Evolutionary conservation across 92 coral and sea anemone genomes (phyloP).

Genomic region (Umimayanthus kanabou): DNA sequence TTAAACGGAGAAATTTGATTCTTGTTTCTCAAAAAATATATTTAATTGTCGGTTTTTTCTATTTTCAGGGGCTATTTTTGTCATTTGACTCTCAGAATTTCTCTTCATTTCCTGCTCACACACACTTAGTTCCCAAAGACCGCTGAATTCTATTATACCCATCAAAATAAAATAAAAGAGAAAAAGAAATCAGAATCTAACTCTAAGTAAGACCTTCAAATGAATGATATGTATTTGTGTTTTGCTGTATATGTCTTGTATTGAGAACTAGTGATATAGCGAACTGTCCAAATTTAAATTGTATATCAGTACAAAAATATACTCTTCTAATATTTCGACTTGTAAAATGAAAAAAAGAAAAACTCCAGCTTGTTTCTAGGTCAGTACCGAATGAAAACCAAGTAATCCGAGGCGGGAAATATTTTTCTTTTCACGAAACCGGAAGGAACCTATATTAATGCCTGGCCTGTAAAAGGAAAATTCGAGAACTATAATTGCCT

Average conservation of each 20-base stretch:
- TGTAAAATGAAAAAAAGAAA: too few relatives aligned
- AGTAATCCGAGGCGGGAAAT: neutral
- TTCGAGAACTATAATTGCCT: neutral
- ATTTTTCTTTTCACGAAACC: neutral
- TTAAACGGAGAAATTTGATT: neutral
- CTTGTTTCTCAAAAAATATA: neutral
- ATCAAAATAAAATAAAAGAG: neutral
- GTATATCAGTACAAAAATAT: too few relatives aligned
- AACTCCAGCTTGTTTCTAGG: neutral
- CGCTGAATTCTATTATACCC: neutral
- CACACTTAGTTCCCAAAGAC: neutral
- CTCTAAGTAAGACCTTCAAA: neutral
- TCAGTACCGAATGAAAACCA: neutral
- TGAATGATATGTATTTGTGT: neutral
- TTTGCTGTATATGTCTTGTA: neutral
- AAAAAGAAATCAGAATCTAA: neutral
- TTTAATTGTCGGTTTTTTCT: neutral
- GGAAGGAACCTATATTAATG: neutral
- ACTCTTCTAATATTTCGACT: too few relatives aligned
- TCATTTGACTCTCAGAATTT: neutral
- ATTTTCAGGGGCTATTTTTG: neutral
- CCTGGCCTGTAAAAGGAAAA: too few relatives aligned
- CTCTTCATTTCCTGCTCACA: neutral
- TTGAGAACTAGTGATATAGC: neutral
- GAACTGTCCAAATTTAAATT: too few relatives aligned